Base-by-base conservation (phyloP, 23 tunicate genomes). In the Halocynthia roretzi region DNA sequence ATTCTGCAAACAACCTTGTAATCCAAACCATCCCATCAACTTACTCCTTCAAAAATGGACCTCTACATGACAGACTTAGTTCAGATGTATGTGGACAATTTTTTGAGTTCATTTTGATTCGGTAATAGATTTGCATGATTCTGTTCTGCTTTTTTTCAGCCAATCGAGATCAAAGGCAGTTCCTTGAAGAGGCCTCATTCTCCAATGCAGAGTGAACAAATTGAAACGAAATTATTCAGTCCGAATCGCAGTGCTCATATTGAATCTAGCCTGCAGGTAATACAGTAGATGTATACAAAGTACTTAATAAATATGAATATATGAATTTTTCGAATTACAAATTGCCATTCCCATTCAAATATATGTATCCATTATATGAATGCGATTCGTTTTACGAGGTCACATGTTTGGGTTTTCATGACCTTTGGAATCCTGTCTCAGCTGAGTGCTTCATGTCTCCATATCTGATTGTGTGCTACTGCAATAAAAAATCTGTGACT, bases 171-270 rank as follows among this genome's bases (percentile, higher is more conserved):
- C 70, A 77, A 85, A 51, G 95, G 77, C 10, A 70, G 83, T 62
- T 87, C 86, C 52, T 58, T 82, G 75, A 88, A 88, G 75, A 71
- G 95, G 7, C 95, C 87, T 17, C 95, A 88, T 80, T 88, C 95
- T 20, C 87, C 95, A 40, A 72, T 71, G 70, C 95, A 88, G 77
- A 83, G 75, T 51, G 95, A 88, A 40, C 68, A 53, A 31, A 62
- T 21, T 48, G 60, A 62, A 8, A 81, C 67, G 52, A 89, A 89
- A 64, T 75, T 89, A n/a, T 89, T 89, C 88, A 89, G 96, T 70
- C 96, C 96, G 0, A 82, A 84, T 17, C 77, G 88, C 54, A 84
- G 76, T 63, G 72, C 85, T 17, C 50, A 60, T 52, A 80, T 89
- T 14, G 71, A 71, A 62, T 80, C 68, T 17, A 71, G 62, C 71